Base-by-base conservation (phyloP, 2,113 vertebrate species). In the Rousettus leschenaultii region DNA sequence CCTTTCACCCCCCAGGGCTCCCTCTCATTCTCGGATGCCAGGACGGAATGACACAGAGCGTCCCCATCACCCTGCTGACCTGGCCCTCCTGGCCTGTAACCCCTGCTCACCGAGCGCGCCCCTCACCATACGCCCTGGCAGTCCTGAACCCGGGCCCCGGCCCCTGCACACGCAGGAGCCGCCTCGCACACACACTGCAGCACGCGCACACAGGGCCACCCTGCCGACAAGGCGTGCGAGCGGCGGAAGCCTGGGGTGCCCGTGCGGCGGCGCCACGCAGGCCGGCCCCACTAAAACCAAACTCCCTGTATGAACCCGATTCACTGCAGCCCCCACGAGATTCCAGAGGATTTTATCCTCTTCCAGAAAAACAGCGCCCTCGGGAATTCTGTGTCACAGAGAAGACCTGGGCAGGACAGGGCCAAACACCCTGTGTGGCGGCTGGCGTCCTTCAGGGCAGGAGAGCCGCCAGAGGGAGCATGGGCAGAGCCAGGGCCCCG, bases 241-340 rank as follows among this genome's bases (percentile, higher is more conserved):
- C 1, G 0, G 13, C 6, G 7, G 45, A 15, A 38, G 35, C 45
- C n/a, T 6, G 12, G 53, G 38, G 40, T n/a, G n/a, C 12, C 61
- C 2, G 2, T 6, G 74, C 4, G 8, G 59, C 0, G 6, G 30
- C 38, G 40, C 10, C 24, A 59, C 3, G 1, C 26, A 65, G n/a
- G n/a, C 79, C 45, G 16, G 57, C 30, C 24, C 68, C 33, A 19
- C 14, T 15, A 53, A 53, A 45, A 35, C 59, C 1, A 3, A 77
- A 70, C 13, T 92, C 38, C 63, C 74, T 33, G 6, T 2, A 24
- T 7, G 55, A 73, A 5, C 26, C 33, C 2, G 10, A 45, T 18
- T 24, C 75, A 92, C 80, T 40, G 68, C 18, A 73, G 66, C 11
- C 3, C 53, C 43, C 6, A 6, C 12, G 48, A 10, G 21, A 43